Evolutionary conservation across 92 coral and sea anemone genomes (phyloP), one percentile per base, ranked within the genome.

Genomic region (Plumapathes pennacea): DNA sequence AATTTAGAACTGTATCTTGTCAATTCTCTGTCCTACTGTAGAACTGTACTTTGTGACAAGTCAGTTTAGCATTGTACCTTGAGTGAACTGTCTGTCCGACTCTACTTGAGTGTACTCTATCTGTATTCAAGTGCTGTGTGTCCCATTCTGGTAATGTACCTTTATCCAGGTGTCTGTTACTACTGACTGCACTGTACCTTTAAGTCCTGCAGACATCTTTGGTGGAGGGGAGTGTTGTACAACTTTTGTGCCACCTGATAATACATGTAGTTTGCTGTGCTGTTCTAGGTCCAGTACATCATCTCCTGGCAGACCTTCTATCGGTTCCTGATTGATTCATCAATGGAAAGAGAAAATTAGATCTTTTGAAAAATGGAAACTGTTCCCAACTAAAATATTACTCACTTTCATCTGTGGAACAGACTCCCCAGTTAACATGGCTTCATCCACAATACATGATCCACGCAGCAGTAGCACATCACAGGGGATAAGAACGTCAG

Each of bases 341-440:
- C 51, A 34, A 34, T n/a, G n/a, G 21, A 3, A n/a, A 14, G 11
- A 3, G 10, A 47, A 50, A n/a, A 21, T 10, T 19, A 14, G 18
- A 15, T 8, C 8, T n/a, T 34, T 34, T 34, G 40, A 8, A 8
- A 7, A n/a, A 7, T 34, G 40, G 40, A 34, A 7, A 34, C 40
- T 34, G n/a, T 34, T 8, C 8, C n/a, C 8, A 7, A n/a, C n/a
- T n/a, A 34, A 34, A n/a, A n/a, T 34, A 7, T 34, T 34, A 34
- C n/a, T 34, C 40, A 87, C 97, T 90, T 90, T 90, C 99, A 94
- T 94, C 56, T 94, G 99, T 18, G 99, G 99, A 25, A 94, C 99
- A 62, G 99, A 94, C 57, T 94, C 99, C 29, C 99, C 99, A 10
- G 99, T 94, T 51, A 94, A 49, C 99, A 94, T 94, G 33, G 99